Conservation (phyloP, 2,113 vertebrate species). For the Anguilla japonica region DNA sequence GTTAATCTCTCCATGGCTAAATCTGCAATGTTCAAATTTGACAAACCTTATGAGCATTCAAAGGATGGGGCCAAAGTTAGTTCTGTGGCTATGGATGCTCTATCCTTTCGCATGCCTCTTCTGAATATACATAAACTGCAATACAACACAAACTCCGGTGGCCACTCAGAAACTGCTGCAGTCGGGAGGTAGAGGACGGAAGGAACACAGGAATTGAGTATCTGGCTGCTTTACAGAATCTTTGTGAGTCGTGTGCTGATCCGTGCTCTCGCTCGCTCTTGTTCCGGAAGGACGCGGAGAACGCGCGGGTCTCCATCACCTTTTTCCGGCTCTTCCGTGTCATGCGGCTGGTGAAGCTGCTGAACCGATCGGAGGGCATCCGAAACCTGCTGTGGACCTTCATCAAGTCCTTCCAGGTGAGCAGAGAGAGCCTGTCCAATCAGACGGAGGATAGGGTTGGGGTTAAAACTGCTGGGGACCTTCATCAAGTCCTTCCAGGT, state of each 20-base stretch:
- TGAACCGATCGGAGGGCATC: conserved; percentile 88
- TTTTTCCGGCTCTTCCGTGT: conserved; percentile 93
- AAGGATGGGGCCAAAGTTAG: too few species aligned
- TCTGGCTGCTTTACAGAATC: background rate
- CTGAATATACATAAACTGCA: too few species aligned
- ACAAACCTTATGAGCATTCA: too few species aligned
- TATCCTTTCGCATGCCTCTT: too few species aligned
- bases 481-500: conserved; percentile 96
- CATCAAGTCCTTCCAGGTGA: conserved; percentile 91
- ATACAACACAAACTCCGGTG: background rate
- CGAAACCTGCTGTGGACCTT: conserved; percentile 92
- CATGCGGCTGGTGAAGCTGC: conserved; percentile 86
- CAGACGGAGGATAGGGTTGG: background rate
- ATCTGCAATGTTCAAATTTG: too few species aligned
- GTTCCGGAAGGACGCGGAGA: conserved; percentile 75
- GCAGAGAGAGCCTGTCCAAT: background rate
- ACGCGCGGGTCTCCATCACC: conserved; percentile 86
- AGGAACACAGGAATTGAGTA: background rate
- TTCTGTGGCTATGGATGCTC: too few species aligned
- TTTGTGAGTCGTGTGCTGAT: background rate
- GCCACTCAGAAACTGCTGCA: background rate
- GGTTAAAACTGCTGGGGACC: conserved; percentile 83
- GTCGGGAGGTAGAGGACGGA: background rate
- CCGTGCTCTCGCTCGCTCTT: background rate
- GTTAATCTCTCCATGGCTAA: background rate